Conservation (phyloP, 1,140 invertebrate species). For the Bactericera cockerelli region DNA sequence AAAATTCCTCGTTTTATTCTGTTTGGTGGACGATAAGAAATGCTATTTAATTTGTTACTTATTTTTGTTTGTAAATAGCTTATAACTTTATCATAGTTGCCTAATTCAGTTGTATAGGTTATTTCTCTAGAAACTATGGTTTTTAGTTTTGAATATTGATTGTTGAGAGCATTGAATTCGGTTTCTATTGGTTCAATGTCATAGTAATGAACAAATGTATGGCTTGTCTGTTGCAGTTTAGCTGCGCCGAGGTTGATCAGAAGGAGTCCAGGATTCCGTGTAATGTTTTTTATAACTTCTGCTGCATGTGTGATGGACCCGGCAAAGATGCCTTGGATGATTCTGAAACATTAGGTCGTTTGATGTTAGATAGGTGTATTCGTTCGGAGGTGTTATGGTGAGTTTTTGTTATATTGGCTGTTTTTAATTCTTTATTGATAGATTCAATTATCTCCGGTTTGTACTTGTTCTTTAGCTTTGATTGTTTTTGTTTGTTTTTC, state of each 20-base stretch:
- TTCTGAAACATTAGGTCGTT: neutral
- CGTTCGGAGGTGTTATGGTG: neutral
- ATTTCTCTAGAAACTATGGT: no score
- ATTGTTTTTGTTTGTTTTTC: neutral
- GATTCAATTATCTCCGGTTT: neutral
- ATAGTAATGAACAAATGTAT: conserved; percentile 7
- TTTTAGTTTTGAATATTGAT: no score
- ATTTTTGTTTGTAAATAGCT: neutral
- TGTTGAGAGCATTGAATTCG: neutral
- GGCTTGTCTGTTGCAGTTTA: neutral
- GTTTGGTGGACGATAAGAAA: no score
- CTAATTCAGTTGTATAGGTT: no score
- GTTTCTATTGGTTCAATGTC: neutral
- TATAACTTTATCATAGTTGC: neutral
- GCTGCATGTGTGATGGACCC: neutral
- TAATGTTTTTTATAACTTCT: neutral
- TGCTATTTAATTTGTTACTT: neutral
- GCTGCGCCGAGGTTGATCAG: neutral
- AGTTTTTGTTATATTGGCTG: neutral
- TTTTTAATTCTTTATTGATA: neutral
- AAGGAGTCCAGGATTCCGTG: neutral
- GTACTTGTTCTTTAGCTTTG: neutral
- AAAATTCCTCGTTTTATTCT: no score
- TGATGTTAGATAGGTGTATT: neutral
- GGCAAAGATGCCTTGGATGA: neutral